These are phyloP conservation scores for Oxystoma pomonae DNA, from an alignment of 2,888 invertebrate genomes.

Conservation along the genomic window DNA sequence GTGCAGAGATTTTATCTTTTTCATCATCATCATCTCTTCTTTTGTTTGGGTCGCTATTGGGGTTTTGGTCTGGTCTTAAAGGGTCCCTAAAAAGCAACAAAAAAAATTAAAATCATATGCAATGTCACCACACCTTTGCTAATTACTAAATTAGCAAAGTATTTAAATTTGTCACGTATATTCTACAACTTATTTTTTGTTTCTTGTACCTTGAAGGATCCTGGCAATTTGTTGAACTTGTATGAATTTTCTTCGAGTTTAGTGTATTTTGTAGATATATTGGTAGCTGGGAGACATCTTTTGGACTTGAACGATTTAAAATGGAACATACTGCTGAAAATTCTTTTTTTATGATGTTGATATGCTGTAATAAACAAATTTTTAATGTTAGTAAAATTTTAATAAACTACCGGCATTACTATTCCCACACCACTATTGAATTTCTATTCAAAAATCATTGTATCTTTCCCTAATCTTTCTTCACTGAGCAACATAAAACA, in stretches of 20 bases:
- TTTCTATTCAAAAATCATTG: no score
- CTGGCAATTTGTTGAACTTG: not conserved
- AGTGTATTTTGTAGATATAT: conserved; percentile 24
- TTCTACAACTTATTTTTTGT: conserved; percentile 1
- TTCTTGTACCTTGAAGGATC: conserved; percentile 15
- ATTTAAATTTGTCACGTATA: not conserved
- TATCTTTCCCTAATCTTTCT: no score
- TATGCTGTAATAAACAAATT: conserved; percentile 16
- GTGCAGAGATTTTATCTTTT: conserved; percentile 65
- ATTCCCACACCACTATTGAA: no score
- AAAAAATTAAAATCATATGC: no score
- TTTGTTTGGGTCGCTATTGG: conserved; percentile 27
- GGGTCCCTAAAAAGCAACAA: conserved; percentile 28
- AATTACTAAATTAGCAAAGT: no score
- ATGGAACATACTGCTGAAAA: conserved; percentile 55
- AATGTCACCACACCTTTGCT: no score
- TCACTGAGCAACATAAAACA: no score
- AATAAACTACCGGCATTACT: no score
- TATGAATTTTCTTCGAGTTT: conserved; percentile 6
- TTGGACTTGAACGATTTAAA: conserved; percentile 52
- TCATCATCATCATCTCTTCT: conserved; percentile 55
- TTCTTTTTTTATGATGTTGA: conserved; percentile 47
- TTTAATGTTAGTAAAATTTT: no score
- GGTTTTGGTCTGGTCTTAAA: conserved; percentile 24
- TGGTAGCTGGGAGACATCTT: conserved; percentile 40